Evolutionary conservation across 2,888 invertebrate genomes (phyloP), one percentile per base, ranked within the genome.

Genomic region (Parasteatoda lunata): DNA sequence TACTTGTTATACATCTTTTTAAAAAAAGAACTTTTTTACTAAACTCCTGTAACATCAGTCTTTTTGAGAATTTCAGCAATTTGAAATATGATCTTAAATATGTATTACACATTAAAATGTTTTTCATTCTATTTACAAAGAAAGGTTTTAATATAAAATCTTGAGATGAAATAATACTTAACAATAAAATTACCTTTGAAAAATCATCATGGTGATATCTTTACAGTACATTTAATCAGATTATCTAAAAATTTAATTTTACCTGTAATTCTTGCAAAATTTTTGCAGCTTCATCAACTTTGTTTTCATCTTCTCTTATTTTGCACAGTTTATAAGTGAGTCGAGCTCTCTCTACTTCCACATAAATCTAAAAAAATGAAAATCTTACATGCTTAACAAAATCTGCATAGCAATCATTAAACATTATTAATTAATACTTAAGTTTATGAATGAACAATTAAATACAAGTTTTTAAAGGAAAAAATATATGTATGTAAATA

Each of bases 341-440:
- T 80, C 99, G 94, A 5, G 99, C 99, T 90, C 99, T 94, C 92
- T 99, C 99, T 8, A 98, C 98, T 94, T 99, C 99, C n/a, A 99
- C 99, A 92, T 99, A 99, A 89, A 99, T 99, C 95, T 95, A 90
- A 65, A 91, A 90, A 84, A 78, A 71, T 68, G 15, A 83, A 66
- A 65, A 65, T 45, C 48, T 13, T 71, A 71, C n/a, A 71, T 68
- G 3, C 0, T 65, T 51, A 82, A 49, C 70, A 75, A 47, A 52
- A 45, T 59, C 47, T 59, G n/a, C 8, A 3, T 48, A 11, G 48
- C 15, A 1, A 30, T 30, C 30, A 30, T 30, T 30, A 30, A 30
- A 30, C 30, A 30, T 30, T 30, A 30, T 30, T 30, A 30, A 30
- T 30, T 30, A 30, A 30, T 30, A 30, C 30, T n/a, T 30, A 30